phyloP scores from a whole-genome alignment of 2,888 invertebrate genomes.

The Mamestra brassicae region DNA sequence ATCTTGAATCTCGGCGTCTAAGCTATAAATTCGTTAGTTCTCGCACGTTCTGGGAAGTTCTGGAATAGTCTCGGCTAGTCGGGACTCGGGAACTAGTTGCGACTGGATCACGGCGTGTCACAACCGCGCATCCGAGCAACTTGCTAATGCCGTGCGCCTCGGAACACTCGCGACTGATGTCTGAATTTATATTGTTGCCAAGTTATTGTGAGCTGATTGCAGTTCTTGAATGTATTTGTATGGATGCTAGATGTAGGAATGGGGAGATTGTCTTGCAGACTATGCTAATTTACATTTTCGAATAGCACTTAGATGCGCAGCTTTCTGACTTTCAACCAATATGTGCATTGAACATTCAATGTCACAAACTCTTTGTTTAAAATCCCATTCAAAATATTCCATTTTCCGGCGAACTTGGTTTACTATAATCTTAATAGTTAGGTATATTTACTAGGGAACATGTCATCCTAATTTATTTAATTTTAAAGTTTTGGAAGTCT shows the following conservation, averaged over 20 bases:
- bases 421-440: not conserved
- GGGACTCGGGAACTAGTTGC: constrained; percentile 46
- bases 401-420: not conserved
- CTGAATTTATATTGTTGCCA: constrained; percentile 48
- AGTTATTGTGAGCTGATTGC: constrained; percentile 58
- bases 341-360: not conserved
- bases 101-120: constrained; percentile 59
- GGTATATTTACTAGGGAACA: not conserved
- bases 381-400: not conserved
- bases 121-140: constrained; percentile 43
- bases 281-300: no score
- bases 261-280: not conserved
- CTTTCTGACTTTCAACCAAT: not conserved
- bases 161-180: constrained; percentile 36
- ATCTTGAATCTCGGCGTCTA: constrained; percentile 47
- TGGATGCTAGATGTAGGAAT: not conserved
- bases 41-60: constrained; percentile 57
- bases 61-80: constrained; percentile 10
- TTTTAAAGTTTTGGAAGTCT: constrained; percentile 3
- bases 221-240: constrained; percentile 29
- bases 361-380: no score
- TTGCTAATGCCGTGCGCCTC: constrained; percentile 61
- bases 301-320: not conserved
- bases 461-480: not conserved
- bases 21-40: constrained; percentile 60